These are phyloP conservation scores for Scyliorhinus canicula DNA, from an alignment of 2,797 vertebrate species.

Conservation along the genomic window DNA sequence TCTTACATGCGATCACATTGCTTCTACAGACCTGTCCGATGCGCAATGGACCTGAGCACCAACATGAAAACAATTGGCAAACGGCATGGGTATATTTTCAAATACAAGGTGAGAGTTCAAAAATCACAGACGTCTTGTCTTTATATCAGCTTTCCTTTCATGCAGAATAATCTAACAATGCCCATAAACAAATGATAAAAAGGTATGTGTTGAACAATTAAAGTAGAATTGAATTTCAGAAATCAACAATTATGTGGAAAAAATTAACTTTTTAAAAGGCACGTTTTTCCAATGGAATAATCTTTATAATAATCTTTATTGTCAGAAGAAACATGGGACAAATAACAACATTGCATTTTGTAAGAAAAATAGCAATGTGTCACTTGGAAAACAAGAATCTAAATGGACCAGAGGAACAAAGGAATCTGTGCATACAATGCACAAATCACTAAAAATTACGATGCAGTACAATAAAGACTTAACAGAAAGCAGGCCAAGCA, in stretches of 20 bases:
- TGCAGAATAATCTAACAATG: not conserved
- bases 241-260: not conserved
- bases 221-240: not conserved
- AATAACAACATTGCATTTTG: not conserved
- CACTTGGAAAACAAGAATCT: not conserved
- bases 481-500: not conserved
- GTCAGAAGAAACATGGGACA: too few species aligned
- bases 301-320: too few species aligned
- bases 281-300: not conserved
- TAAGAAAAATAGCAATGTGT: not conserved
- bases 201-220: not conserved
- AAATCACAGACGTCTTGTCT: not conserved
- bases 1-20: not conserved
- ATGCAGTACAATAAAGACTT: not conserved
- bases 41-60: conserved; percentile 28
- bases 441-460: too few species aligned
- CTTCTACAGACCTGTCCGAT: conserved; percentile 36
- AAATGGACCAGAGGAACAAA: not conserved
- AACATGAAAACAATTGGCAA: conserved; percentile 38
- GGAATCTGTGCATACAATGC: not conserved
- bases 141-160: not conserved
- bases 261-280: not conserved
- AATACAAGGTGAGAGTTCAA: conserved; percentile 37
- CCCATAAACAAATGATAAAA: not conserved
- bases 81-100: conserved; percentile 34